These are phyloP conservation scores for Ormyrus labotus DNA, from an alignment of 2,888 invertebrate genomes.

Conservation along the genomic window DNA sequence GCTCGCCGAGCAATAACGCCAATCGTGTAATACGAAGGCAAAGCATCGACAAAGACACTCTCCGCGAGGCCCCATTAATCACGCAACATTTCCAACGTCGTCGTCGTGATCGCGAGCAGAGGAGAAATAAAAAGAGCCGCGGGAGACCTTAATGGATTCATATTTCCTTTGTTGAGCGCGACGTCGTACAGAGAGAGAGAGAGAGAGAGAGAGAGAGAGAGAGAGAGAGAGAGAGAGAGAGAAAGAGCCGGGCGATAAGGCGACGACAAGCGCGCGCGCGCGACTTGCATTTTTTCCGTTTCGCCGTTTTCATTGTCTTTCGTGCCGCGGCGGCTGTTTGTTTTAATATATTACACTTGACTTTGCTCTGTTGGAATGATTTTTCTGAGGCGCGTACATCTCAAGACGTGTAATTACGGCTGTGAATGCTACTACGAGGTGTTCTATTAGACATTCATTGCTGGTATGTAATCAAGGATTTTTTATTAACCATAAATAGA, in stretches of 20 bases:
- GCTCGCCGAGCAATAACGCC: conserved; percentile 26
- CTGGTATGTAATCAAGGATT: no score
- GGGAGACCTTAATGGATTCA: conserved; percentile 35
- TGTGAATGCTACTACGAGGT: no score
- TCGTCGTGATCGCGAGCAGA: conserved; percentile 11
- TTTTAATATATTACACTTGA: no score
- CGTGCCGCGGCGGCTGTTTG: no score
- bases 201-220: neutral
- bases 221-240: no score
- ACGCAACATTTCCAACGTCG: conserved; percentile 44
- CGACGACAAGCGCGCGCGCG: conserved; percentile 17
- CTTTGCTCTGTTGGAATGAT: no score
- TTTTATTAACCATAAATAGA: no score
- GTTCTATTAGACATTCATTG: no score
- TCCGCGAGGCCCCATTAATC: conserved; percentile 33
- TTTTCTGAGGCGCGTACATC: no score
- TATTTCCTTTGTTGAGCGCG: conserved; percentile 46
- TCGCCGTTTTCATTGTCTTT: no score
- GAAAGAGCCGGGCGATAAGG: conserved; percentile 34
- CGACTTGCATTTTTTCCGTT: no score
- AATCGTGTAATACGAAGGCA: conserved; percentile 33
- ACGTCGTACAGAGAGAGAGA: neutral
- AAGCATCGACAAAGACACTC: conserved; percentile 41
- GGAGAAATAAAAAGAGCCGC: conserved; percentile 7
- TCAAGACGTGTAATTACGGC: no score